Percentiles rank a stretch among this genome's conserved stretches.
Conservation (phyloP, 2,113 vertebrate species). For the Nematolebias whitei region DNA sequence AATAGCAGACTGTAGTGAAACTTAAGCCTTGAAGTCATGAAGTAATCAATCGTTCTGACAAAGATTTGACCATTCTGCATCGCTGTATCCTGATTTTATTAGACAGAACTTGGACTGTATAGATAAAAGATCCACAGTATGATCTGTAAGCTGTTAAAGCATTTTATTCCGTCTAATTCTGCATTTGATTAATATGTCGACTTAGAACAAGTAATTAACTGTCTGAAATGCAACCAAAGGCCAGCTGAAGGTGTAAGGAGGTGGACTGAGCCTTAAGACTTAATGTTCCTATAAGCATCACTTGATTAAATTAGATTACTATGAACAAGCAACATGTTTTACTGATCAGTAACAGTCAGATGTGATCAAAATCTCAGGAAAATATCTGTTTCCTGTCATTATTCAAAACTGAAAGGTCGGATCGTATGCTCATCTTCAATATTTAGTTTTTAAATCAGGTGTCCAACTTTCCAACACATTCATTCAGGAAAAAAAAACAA, state of each 20-base stretch:
- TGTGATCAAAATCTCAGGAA: background rate
- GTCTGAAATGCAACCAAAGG: background rate
- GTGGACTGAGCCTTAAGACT: background rate
- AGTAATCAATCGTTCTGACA: no score
- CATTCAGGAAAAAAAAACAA: constrained; percentile 65
- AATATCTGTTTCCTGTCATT: constrained; percentile 11
- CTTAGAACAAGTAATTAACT: background rate
- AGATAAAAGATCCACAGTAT: background rate
- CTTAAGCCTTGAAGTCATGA: background rate
- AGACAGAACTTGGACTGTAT: background rate
- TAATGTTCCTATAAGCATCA: background rate
- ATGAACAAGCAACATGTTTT: background rate
- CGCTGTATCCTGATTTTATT: background rate
- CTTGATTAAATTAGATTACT: background rate
- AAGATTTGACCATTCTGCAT: background rate
- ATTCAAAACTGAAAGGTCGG: background rate
- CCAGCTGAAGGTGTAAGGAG: background rate
- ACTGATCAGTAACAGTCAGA: background rate
- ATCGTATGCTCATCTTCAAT: background rate
- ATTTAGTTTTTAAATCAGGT: background rate
- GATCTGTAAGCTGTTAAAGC: background rate
- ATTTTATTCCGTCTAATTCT: background rate
- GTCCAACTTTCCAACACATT: constrained; percentile 10
- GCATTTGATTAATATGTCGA: background rate
- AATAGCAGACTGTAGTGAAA: constrained; percentile 20